Base-by-base conservation (phyloP, 2,797 vertebrate species). In the Sebastes baramenuke region DNA sequence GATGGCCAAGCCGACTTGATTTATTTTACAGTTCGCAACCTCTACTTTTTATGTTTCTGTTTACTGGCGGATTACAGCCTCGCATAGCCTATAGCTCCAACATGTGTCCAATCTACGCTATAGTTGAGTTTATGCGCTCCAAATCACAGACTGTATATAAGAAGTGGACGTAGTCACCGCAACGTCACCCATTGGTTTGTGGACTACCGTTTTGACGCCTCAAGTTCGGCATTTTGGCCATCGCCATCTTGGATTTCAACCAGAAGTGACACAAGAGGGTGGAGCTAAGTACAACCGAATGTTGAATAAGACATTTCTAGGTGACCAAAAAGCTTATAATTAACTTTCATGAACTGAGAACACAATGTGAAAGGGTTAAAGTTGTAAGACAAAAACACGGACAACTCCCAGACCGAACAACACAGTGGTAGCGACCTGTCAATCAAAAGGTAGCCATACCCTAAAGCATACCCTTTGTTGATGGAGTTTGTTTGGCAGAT, bases 181-280 rank as follows among this genome's bases (percentile, higher is more conserved):
- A 49, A 49, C 46, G 7, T 49, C 46, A 49, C 46, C 18, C 46
- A 49, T 20, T 49, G 46, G 46, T 49, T 20, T 49, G 18, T 49
- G 2, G 46, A 49, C 18, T 49, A 0, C 46, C 18, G 0, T 49
- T 49, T 49, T 18, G 18, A 49, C 0, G 46, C 46, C 46, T 49
- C 46, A 49, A 49, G 46, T 18, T 49, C 18, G 1, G 46, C 46
- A 49, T 8, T 20, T 49, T 49, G 6, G 16, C 42, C 42, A 0
- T 46, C 42, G 0, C 16, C 1, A 18, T 46, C 42, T 46, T 1
- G 46, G 46, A 20, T 49, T 49, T 20, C 46, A 49, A 20, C 18
- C 18, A 20, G 46, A 20, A 49, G 46, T 0, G 46, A 49, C 46
- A 20, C 7, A 0, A 20, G 18, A 20, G 16, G 46, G 46, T 49